Evolutionary conservation across 2,888 invertebrate species (phyloP), one percentile per base, ranked within the genome.

Genomic region (Maniola hyperantus): DNA sequence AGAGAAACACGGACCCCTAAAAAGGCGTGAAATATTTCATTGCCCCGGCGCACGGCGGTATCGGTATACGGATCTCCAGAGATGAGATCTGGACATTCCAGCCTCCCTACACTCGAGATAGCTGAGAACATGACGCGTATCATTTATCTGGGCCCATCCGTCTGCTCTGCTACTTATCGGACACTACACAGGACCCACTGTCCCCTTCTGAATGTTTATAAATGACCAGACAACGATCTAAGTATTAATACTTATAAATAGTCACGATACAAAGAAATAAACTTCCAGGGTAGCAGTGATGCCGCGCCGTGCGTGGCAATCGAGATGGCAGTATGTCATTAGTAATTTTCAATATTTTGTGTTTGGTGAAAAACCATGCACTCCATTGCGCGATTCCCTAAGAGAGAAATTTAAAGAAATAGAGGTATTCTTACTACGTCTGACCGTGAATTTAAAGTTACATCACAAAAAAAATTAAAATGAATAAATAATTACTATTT

Each of bases 11-110:
- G 11, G 62, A 11, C 20, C 46, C 64, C 64, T 64, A 46, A 60
- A 59, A 53, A 60, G 66, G 66, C 66, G 66, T 66, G 66, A 66
- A 66, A 78, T 84, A 67, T 71, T 85, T 87, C 69, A 71, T 59
- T 68, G 66, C 57, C 62, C 58, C 63, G 54, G 63, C 89, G 89
- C 89, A 87, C 71, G 86, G 83, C 83, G 86, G 77, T 63, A 63
- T 63, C 66, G 57, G 44, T 36, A 63, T 33, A 67, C 39, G 59
- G 61, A 71, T 71, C 71, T 67, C 60, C 58, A 55, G 67, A 71
- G 69, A 72, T 71, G 68, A 66, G 68, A 72, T 71, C 68, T 67
- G 63, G 15, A 54, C 65, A 71, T 70, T 66, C 68, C 72, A 59
- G 58, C 67, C 66, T 68, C 67, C 67, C 87, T 87, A 86, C 88